A percentile compares a stretch with the other conserved stretches of the same genome.
Evolutionary conservation across 2,113 vertebrate species (phyloP).

Genomic region (Mola mola): DNA sequence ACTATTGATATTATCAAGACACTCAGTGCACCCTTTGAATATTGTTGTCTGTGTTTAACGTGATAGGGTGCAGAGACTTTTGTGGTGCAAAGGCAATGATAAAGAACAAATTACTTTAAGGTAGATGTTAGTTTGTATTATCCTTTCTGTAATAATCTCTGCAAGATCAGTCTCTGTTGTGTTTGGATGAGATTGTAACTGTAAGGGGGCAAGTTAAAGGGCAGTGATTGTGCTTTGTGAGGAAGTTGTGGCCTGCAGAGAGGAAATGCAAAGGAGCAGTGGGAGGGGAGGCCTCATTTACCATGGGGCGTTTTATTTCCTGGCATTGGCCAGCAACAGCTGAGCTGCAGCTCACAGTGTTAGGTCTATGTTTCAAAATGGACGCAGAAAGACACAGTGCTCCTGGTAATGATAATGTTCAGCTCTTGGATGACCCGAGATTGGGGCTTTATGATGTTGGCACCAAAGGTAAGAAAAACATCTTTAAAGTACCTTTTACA

Average conservation of each 20-base stretch:
- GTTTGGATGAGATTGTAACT: not conserved
- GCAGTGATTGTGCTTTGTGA: constrained; percentile 52
- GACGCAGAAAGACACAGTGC: constrained; percentile 14
- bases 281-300: constrained; percentile 56
- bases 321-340: constrained; percentile 39
- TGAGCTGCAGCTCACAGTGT: constrained; percentile 4
- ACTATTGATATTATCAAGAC: not conserved
- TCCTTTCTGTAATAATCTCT: not conserved
- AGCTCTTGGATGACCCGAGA: constrained; percentile 47
- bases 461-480: constrained; percentile 56
- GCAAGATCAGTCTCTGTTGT: not conserved
- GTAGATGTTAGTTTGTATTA: not conserved
- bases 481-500: not conserved
- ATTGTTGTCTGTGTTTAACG: not conserved
- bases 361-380: constrained; percentile 50
- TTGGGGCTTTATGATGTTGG: constrained; percentile 48
- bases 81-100: not conserved
- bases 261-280: constrained; percentile 63
- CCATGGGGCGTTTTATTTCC: constrained; percentile 75
- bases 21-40: not conserved
- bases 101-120: too few relatives aligned
- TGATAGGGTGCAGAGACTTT: not conserved
- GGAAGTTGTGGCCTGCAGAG: constrained; percentile 58
- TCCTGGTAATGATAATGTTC: constrained; percentile 23
- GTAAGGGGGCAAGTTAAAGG: not conserved